Percentiles rank a stretch among this genome's conserved stretches.
Evolutionary conservation across 2,113 vertebrate genomes (phyloP).

Genomic region (Ptyas mucosa): DNA sequence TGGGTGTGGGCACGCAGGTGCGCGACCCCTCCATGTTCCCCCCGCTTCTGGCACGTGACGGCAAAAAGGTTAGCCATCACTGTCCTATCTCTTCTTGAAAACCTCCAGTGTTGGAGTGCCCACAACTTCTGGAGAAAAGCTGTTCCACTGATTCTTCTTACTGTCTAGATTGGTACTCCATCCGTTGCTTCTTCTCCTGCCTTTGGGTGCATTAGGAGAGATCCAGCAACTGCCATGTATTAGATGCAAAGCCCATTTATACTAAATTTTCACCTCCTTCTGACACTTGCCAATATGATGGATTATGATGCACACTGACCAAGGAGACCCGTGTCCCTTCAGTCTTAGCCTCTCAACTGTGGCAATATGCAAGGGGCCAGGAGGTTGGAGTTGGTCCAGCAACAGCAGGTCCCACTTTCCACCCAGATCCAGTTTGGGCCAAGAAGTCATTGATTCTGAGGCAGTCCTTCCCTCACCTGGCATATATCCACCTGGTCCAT

Average conservation of each 20-base stretch:
- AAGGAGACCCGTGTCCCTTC: background rate
- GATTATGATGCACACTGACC: background rate
- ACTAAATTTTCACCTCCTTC: background rate
- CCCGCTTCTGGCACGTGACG: too few relatives aligned
- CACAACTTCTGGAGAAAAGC: too few relatives aligned
- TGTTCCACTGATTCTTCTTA: too few relatives aligned
- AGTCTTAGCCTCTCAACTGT: background rate
- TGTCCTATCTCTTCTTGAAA: too few relatives aligned
- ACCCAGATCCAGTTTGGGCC: background rate
- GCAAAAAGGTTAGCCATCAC: too few relatives aligned
- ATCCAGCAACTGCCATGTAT: background rate
- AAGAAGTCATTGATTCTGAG: background rate
- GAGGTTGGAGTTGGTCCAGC: background rate
- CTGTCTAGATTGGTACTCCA: background rate
- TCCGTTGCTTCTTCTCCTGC: background rate
- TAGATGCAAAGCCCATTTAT: background rate
- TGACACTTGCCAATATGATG: background rate
- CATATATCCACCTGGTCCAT: background rate
- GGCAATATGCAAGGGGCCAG: background rate
- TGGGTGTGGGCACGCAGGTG: too few relatives aligned
- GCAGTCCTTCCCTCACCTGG: background rate
- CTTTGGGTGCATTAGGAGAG: background rate
- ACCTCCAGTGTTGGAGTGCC: too few relatives aligned
- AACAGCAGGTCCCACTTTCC: background rate
- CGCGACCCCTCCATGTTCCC: too few relatives aligned